Conservation (phyloP, 2,113 vertebrate genomes). For the Notothenia rossii region DNA sequence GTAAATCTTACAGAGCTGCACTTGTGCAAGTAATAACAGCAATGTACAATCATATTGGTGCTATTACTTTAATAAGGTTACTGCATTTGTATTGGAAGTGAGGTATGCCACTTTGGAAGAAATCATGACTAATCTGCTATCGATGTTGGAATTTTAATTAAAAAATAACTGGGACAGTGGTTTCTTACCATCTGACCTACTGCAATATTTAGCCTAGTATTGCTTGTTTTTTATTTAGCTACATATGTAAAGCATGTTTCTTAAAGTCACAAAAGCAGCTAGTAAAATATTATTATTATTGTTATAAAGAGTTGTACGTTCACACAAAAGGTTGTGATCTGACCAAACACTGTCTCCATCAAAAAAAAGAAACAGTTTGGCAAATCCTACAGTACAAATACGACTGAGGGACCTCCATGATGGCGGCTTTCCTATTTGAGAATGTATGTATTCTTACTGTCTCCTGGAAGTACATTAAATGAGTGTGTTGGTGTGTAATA, state of each 20-base stretch:
- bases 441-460: neutral
- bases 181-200: neutral
- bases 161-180: neutral
- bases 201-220: neutral
- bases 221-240: conserved; percentile 11
- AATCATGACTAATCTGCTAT: neutral
- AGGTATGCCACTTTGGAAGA: neutral
- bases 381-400: conserved; percentile 26
- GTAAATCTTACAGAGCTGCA: conserved; percentile 27
- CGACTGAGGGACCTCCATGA: neutral
- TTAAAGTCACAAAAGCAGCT: conserved; percentile 17
- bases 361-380: conserved; percentile 27
- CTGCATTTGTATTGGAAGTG: conserved; percentile 4
- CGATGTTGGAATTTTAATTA: neutral
- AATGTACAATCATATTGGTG: conserved; percentile 1
- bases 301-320: conserved; percentile 2
- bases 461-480: conserved; percentile 4
- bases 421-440: neutral
- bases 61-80: neutral
- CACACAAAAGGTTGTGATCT: conserved; percentile 5
- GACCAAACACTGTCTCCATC: neutral
- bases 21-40: neutral
- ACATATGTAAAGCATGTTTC: conserved; percentile 13
- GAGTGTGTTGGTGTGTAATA: neutral
- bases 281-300: conserved; percentile 3